These are phyloP conservation scores for Muscicapa comitata DNA, from an alignment of 2,797 vertebrate species.

Conservation along the genomic window DNA sequence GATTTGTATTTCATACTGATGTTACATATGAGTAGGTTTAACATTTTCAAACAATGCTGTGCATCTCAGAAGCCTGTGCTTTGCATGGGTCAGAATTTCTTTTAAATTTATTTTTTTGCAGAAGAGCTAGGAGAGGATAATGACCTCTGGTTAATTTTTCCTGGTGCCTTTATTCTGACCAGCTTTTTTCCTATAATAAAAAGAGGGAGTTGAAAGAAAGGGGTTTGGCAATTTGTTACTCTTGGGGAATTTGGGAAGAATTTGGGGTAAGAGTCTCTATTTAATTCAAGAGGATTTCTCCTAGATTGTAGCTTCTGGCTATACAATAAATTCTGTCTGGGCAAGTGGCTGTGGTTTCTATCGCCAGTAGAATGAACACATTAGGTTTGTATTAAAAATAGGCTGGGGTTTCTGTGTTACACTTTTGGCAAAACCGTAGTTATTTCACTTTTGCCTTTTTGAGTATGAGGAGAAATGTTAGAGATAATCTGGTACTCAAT, in stretches of 20 bases:
- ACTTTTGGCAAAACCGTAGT: not conserved
- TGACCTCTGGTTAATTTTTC: not conserved
- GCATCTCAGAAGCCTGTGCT: not conserved
- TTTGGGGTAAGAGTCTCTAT: not conserved
- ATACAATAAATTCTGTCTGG: conserved; percentile 35
- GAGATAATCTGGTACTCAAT: not conserved
- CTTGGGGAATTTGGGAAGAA: not conserved
- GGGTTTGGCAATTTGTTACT: not conserved
- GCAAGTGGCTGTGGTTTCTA: conserved; percentile 8
- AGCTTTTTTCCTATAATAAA: not conserved
- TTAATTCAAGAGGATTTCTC: conserved; percentile 31
- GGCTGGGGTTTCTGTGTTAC: not conserved
- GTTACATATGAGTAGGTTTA: not conserved
- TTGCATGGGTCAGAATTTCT: conserved; percentile 13
- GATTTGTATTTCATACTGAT: not conserved
- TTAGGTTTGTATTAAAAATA: not conserved
- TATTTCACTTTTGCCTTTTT: not conserved
- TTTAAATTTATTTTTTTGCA: not conserved
- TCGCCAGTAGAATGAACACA: conserved; percentile 13
- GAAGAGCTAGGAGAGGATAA: not conserved
- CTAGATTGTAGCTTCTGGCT: conserved; percentile 47
- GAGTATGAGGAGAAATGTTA: not conserved
- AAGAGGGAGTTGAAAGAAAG: not conserved
- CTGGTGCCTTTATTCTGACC: not conserved
- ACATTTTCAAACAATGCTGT: not conserved